phyloP scores from a whole-genome alignment of 2,113 vertebrate species.

The Willisornis vidua region DNA sequence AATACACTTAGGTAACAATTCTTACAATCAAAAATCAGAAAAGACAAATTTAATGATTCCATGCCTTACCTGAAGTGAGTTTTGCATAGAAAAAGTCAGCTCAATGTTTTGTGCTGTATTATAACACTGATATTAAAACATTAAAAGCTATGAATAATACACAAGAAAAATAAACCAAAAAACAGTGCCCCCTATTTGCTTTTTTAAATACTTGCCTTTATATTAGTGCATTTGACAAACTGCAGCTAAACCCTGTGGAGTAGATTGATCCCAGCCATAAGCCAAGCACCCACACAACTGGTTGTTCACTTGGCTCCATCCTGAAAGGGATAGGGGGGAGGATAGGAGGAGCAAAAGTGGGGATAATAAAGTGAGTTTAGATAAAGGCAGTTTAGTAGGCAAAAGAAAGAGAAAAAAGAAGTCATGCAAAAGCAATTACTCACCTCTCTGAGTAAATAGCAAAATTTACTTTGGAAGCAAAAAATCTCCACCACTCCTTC shows the following conservation, averaged over 20 bases:
- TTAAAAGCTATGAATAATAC: neutral
- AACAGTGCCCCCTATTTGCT: neutral
- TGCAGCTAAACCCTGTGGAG: neutral
- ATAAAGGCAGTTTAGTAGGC: neutral
- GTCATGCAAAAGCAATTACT: neutral
- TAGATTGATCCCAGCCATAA: neutral
- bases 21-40: neutral
- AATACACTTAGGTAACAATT: neutral
- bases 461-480: neutral
- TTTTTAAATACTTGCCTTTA: neutral
- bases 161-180: neutral
- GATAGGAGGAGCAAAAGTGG: neutral
- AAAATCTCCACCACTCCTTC: neutral
- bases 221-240: neutral
- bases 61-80: neutral
- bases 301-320: neutral
- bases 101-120: neutral
- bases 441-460: neutral
- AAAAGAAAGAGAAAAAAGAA: neutral
- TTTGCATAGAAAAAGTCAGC: neutral
- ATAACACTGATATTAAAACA: neutral
- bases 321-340: neutral
- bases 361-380: neutral
- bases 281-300: neutral
- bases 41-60: neutral